Conservation (phyloP, 1,140 invertebrate genomes). For the Drosophila simulans region DNA sequence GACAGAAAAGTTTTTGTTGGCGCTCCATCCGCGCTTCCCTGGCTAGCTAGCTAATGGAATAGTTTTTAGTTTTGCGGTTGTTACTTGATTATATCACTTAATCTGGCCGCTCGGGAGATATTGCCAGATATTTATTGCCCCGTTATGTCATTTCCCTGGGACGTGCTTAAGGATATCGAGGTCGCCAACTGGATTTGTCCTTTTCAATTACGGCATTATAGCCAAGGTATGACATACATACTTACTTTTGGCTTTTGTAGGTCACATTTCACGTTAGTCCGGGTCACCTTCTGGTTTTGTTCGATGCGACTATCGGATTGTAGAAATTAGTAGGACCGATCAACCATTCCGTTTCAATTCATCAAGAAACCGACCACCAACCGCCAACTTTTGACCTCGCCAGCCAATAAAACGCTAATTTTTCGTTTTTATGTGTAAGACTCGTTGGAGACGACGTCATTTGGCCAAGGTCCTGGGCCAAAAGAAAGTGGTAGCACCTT, state of each 20-base stretch:
- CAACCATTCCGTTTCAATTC: slow-evolving; percentile 19
- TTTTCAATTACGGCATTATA: slow-evolving; percentile 7
- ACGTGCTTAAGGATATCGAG: background rate
- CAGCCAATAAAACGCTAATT: slow-evolving; percentile 41
- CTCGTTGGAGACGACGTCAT: slow-evolving; percentile 38
- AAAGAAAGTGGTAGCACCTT: slow-evolving; percentile 12
- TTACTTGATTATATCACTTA: slow-evolving; percentile 47
- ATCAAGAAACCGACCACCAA: background rate
- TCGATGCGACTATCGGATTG: background rate
- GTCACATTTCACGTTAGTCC: background rate
- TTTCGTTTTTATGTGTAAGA: slow-evolving; percentile 20
- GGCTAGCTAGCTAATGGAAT: slow-evolving; percentile 39
- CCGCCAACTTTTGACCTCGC: background rate
- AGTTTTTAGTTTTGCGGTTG: slow-evolving; percentile 15
- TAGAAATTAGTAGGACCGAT: slow-evolving; percentile 1
- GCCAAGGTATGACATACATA: background rate
- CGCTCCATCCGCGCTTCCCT: slow-evolving; percentile 26
- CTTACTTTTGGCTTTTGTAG: too few species aligned
- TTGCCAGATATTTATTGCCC: slow-evolving; percentile 19
- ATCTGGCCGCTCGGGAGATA: slow-evolving; percentile 15
- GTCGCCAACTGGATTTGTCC: background rate
- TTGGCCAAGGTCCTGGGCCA: slow-evolving; percentile 7
- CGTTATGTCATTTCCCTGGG: slow-evolving; percentile 11
- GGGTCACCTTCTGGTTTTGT: slow-evolving; percentile 18
- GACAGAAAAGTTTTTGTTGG: slow-evolving; percentile 64